phyloP scores from a whole-genome alignment of 2,888 invertebrate species.

The Lysandra coridon region DNA sequence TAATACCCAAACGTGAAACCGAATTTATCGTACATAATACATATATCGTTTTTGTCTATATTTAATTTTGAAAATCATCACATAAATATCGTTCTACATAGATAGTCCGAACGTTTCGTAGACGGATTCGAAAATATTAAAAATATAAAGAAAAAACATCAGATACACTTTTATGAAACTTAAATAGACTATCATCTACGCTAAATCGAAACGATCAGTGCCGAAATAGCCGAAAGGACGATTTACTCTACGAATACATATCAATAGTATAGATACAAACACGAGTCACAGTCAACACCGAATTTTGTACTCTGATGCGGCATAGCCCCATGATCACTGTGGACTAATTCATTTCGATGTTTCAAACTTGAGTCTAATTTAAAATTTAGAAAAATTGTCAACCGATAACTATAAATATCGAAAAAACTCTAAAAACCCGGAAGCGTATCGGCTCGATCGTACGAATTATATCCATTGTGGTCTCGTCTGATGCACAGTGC shows the following conservation, averaged over 20 bases:
- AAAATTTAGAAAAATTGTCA: slow-evolving; percentile 77
- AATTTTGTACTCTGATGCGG: slow-evolving; percentile 79
- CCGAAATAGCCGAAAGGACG: slow-evolving; percentile 67
- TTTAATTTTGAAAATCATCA: slow-evolving; percentile 78
- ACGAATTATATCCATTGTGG: slow-evolving; percentile 72
- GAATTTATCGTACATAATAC: slow-evolving; percentile 72
- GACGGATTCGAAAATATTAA: slow-evolving; percentile 76
- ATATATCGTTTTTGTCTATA: slow-evolving; percentile 69
- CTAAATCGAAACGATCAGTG: slow-evolving; percentile 65
- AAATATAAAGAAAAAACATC: slow-evolving; percentile 67
- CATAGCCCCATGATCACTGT: slow-evolving; percentile 74
- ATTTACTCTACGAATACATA: slow-evolving; percentile 62
- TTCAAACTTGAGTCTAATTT: slow-evolving; percentile 72
- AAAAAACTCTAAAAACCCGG: slow-evolving; percentile 57
- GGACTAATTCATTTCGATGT: slow-evolving; percentile 79
- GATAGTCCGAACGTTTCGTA: slow-evolving; percentile 74
- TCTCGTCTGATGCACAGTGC: slow-evolving; percentile 73
- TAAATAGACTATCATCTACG: slow-evolving; percentile 73
- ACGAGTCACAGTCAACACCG: slow-evolving; percentile 76
- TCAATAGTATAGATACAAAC: slow-evolving; percentile 70
- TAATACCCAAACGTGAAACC: slow-evolving; percentile 80
- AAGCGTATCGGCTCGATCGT: slow-evolving; percentile 60
- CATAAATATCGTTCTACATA: slow-evolving; percentile 67
- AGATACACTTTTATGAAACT: slow-evolving; percentile 64
- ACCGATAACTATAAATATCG: slow-evolving; percentile 63